These are phyloP conservation scores for Zhuqinia jingwanae DNA, from an alignment of 2,888 invertebrate species.

Conservation along the genomic window DNA sequence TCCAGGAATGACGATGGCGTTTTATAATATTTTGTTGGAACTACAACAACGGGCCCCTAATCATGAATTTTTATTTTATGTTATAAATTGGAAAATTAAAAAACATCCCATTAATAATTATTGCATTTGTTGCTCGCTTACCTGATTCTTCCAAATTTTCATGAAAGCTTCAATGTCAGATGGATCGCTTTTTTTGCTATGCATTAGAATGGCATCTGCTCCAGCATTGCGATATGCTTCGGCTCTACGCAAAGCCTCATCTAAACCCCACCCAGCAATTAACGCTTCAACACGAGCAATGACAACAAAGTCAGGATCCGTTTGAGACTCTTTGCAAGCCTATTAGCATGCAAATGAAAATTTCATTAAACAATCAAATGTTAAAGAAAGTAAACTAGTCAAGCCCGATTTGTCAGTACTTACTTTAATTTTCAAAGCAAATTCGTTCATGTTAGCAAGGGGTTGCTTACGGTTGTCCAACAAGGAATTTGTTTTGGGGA, in stretches of 20 bases:
- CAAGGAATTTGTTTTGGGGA: constrained; percentile 82
- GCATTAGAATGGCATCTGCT: constrained; percentile 82
- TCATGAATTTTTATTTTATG: too few species aligned
- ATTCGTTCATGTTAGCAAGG: constrained; percentile 81
- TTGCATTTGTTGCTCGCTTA: too few species aligned
- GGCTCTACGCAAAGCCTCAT: constrained; percentile 80
- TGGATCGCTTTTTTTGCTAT: constrained; percentile 81
- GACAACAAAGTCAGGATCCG: constrained; percentile 82
- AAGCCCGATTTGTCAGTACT: not conserved
- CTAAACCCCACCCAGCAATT: constrained; percentile 80
- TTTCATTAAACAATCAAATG: not conserved
- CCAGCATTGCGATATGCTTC: constrained; percentile 80
- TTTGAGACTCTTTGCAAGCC: constrained; percentile 82
- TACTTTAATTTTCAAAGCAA: constrained; percentile 81
- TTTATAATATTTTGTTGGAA: constrained; percentile 82
- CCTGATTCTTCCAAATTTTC: constrained; percentile 82
- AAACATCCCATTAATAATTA: too few species aligned
- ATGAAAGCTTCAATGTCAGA: constrained; percentile 82
- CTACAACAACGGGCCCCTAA: constrained; percentile 81
- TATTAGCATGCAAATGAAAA: constrained; percentile 70
- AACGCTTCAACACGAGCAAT: constrained; percentile 82
- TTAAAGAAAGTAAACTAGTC: not conserved
- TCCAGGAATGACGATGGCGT: constrained; percentile 81
- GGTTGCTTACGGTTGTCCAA: constrained; percentile 81
- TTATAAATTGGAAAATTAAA: too few species aligned